Conservation (phyloP, 2,797 vertebrate genomes). For the Cossypha polioptera region DNA sequence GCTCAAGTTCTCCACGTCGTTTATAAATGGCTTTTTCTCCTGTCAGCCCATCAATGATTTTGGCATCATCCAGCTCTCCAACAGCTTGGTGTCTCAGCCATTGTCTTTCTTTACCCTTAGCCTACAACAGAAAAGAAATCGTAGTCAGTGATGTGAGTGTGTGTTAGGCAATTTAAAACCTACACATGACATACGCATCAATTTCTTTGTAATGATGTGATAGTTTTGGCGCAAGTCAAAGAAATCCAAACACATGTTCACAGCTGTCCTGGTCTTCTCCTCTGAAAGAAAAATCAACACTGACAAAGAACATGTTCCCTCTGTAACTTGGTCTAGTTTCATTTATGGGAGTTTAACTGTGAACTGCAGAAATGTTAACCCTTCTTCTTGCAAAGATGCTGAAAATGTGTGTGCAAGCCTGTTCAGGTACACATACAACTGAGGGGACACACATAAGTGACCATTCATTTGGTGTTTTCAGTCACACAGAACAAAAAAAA, state of each 20-base stretch:
- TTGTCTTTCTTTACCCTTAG: conserved; percentile 96
- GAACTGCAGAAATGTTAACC: neutral
- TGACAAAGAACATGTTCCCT: neutral
- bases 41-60: conserved; percentile 94
- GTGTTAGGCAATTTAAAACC: neutral
- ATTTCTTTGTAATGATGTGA: neutral
- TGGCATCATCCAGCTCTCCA: conserved; percentile 94
- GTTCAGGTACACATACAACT: neutral
- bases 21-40: conserved; percentile 97
- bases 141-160: neutral
- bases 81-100: conserved; percentile 94
- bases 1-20: conserved; percentile 90
- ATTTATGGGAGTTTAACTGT: neutral
- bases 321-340: neutral
- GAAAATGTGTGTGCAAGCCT: neutral
- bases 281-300: neutral
- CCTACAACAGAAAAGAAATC: conserved; percentile 73
- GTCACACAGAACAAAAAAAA: neutral
- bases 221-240: neutral
- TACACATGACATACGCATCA: neutral
- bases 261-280: neutral
- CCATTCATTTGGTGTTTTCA: neutral
- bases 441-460: neutral
- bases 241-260: neutral
- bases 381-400: neutral